A percentile compares a stretch with the other conserved stretches of the same genome.
phyloP scores from a whole-genome alignment of 64 coral and sea anemone genomes.

The Dendrophyllia cribrosa region DNA sequence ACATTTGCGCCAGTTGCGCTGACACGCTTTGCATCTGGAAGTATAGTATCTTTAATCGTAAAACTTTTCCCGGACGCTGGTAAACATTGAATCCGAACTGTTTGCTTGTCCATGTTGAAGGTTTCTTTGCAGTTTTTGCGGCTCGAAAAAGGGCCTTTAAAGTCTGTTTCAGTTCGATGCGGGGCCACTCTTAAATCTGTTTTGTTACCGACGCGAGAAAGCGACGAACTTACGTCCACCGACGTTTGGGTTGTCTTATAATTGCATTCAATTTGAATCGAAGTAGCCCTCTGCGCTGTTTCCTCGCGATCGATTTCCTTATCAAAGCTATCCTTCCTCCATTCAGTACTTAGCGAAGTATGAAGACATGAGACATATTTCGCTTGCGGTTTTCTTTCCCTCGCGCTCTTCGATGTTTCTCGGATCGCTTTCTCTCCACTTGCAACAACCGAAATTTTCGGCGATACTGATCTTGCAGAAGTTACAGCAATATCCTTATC shows the following conservation, averaged over 20 bases:
- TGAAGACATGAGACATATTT: constrained; percentile 40
- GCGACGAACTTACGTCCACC: not conserved
- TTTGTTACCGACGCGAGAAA: not conserved
- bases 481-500: constrained; percentile 38
- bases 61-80: constrained; percentile 28
- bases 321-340: constrained; percentile 36
- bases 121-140: not conserved
- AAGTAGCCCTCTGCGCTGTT: not conserved
- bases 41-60: constrained; percentile 16
- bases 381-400: not conserved
- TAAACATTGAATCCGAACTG: constrained; percentile 7
- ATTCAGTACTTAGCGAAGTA: constrained; percentile 48
- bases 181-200: not conserved
- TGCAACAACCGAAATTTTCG: not conserved
- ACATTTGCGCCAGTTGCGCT: not conserved
- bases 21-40: not conserved
- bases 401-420: not conserved
- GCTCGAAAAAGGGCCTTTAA: not conserved
- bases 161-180: not conserved
- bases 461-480: not conserved
- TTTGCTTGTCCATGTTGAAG: not conserved
- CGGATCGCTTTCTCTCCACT: not conserved
- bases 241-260: not conserved
- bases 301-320: not conserved
- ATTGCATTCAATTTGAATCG: not conserved